Evolutionary conservation across 2,113 vertebrate genomes (phyloP).

Genomic region (Pangasianodon hypophthalmus): DNA sequence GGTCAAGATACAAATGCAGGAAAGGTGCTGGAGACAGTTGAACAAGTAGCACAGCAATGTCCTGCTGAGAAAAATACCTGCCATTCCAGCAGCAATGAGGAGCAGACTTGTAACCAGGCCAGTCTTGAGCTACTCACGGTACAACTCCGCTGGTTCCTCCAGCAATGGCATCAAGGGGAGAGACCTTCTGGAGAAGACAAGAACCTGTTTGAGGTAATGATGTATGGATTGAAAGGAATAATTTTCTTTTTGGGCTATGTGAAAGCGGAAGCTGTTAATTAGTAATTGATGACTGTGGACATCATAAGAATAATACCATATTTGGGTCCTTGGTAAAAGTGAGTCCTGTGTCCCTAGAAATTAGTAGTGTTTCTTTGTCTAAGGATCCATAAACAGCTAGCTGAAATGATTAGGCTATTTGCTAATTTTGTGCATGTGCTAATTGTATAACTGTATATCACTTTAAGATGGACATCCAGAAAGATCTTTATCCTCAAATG

Average conservation of each 20-base stretch:
- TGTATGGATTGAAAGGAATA: not conserved
- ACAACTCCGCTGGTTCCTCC: slow-evolving; percentile 90
- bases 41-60: slow-evolving; percentile 22
- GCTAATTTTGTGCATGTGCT: not conserved
- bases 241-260: not conserved
- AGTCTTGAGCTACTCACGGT: slow-evolving; percentile 80
- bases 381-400: not conserved
- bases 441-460: not conserved
- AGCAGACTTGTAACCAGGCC: slow-evolving; percentile 47
- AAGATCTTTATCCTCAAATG: slow-evolving; percentile 80
- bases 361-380: not conserved
- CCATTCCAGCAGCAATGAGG: slow-evolving; percentile 20
- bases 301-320: not conserved
- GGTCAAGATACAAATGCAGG: slow-evolving; percentile 60
- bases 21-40: slow-evolving; percentile 69
- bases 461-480: slow-evolving; percentile 79
- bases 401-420: not conserved
- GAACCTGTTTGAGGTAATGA: slow-evolving; percentile 79
- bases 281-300: not conserved
- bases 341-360: not conserved
- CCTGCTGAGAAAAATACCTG: not conserved
- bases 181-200: slow-evolving; percentile 65
- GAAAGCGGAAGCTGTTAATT: not conserved
- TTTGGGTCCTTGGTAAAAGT: not conserved
- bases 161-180: slow-evolving; percentile 85